Evolutionary conservation across 1,140 invertebrate species (phyloP).

Genomic region (Trachelipus rathkii): DNA sequence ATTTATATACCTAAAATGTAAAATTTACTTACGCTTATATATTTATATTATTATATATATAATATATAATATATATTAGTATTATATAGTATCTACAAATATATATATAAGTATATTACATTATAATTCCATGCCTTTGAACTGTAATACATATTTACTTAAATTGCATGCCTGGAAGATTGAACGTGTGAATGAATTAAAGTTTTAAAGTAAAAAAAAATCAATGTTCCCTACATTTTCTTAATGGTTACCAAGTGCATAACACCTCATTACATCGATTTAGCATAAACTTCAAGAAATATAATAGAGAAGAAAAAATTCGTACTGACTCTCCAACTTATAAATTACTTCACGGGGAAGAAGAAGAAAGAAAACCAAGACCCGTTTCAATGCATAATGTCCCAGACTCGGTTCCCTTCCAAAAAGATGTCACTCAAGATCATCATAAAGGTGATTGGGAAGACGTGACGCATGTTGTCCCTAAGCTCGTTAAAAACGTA

Average conservation of each 20-base stretch:
- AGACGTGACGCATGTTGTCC: background rate
- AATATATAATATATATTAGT: too few species aligned
- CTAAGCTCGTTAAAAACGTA: background rate
- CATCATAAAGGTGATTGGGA: background rate
- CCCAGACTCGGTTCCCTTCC: constrained; percentile 27
- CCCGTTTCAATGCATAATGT: constrained; percentile 28
- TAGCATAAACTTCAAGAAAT: constrained; percentile 52
- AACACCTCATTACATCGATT: constrained; percentile 18
- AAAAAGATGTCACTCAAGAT: background rate
- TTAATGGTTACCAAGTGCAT: background rate
- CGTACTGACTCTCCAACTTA: constrained; percentile 43
- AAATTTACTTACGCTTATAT: too few species aligned
- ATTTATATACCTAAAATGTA: too few species aligned
- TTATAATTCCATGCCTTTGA: too few species aligned
- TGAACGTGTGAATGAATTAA: too few species aligned
- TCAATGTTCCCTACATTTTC: too few species aligned
- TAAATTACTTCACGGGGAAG: constrained; percentile 45
- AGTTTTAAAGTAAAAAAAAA: too few species aligned
- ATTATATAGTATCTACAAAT: too few species aligned
- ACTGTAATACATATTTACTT: too few species aligned
- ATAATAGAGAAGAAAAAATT: constrained; percentile 42
- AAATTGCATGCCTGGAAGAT: too few species aligned
- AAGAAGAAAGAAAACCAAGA: constrained; percentile 23
- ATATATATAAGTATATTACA: too few species aligned
- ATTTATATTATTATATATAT: too few species aligned